Evolutionary conservation across 2,113 vertebrate species (phyloP).

Genomic region (Nannospalax galili): DNA sequence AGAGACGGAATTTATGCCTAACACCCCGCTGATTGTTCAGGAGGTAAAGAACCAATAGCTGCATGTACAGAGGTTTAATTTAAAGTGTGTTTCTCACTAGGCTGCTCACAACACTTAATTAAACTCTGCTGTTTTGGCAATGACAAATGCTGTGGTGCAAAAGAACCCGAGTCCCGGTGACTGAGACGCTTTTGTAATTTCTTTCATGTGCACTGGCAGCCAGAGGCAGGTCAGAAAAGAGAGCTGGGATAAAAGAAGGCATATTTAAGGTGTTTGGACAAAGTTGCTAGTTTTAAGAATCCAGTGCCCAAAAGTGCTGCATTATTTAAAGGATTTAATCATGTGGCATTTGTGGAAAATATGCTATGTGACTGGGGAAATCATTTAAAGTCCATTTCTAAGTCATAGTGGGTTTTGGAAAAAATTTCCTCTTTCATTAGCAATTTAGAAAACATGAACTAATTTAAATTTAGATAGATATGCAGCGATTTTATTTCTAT

Average conservation of each 20-base stretch:
- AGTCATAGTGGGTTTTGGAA: not conserved
- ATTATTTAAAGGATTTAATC: not conserved
- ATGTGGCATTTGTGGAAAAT: not conserved
- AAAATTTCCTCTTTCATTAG: not conserved
- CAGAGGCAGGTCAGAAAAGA: constrained; percentile 92
- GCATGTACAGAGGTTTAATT: constrained; percentile 98
- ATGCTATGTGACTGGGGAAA: fast-evolving
- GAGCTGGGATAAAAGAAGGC: constrained; percentile 91
- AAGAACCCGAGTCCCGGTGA: constrained; percentile 92
- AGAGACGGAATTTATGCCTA: constrained; percentile 95
- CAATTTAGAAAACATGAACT: not conserved
- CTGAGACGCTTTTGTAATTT: constrained; percentile 95
- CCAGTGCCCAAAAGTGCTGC: not conserved
- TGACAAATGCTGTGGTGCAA: constrained; percentile 97
- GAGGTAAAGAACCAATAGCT: constrained; percentile 98
- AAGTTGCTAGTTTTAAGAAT: constrained; percentile 76
- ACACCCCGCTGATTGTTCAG: constrained; percentile 96
- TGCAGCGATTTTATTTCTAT: not conserved
- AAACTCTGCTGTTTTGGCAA: constrained; percentile 99
- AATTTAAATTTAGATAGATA: not conserved
- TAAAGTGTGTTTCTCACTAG: constrained; percentile 99
- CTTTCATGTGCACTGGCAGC: constrained; percentile 94
- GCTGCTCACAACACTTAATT: constrained; percentile 99
- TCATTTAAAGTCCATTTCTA: not conserved
- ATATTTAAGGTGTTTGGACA: constrained; percentile 87